phyloP scores from a whole-genome alignment of 1,140 invertebrate species.

The Potamilus streckersoni region DNA sequence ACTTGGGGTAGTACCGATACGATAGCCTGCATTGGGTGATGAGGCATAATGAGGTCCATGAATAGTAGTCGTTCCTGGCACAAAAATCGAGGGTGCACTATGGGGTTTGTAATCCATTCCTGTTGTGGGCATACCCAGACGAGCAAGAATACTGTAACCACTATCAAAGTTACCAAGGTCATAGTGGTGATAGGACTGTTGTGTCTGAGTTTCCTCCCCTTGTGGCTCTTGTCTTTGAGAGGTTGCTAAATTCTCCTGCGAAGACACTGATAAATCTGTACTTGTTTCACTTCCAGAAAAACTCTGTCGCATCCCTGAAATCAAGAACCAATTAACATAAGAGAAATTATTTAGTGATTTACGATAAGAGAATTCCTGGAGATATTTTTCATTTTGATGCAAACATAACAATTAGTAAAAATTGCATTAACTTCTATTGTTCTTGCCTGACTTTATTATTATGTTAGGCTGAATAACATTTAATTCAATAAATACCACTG shows the following conservation, averaged over 20 bases:
- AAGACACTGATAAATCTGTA: conserved; percentile 86
- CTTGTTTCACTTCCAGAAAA: conserved; percentile 79
- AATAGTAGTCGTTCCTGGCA: conserved; percentile 49
- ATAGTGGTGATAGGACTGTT: conserved; percentile 35
- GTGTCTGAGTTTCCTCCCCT: conserved; percentile 79
- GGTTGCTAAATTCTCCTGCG: conserved; percentile 89
- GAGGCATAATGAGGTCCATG: conserved; percentile 31
- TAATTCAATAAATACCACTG: no score
- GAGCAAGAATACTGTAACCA: conserved; percentile 71
- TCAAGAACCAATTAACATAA: background rate
- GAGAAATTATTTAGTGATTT: background rate
- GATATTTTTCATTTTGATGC: no score
- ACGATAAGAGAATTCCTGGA: no score
- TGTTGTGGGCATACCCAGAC: conserved; percentile 63
- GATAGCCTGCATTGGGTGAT: background rate
- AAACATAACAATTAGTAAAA: background rate
- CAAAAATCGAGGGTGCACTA: conserved; percentile 64
- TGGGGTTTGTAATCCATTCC: conserved; percentile 40
- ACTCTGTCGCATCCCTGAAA: conserved; percentile 57
- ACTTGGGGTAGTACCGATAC: background rate
- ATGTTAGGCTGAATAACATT: background rate
- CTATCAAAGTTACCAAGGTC: conserved; percentile 74
- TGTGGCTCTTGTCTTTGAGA: conserved; percentile 92
- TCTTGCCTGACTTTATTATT: background rate
- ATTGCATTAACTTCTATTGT: background rate